Percentiles rank a stretch among this genome's conserved stretches.
Evolutionary conservation across 1,140 invertebrate species (phyloP).

Genomic region (Trichomalopsis sarcophagae): DNA sequence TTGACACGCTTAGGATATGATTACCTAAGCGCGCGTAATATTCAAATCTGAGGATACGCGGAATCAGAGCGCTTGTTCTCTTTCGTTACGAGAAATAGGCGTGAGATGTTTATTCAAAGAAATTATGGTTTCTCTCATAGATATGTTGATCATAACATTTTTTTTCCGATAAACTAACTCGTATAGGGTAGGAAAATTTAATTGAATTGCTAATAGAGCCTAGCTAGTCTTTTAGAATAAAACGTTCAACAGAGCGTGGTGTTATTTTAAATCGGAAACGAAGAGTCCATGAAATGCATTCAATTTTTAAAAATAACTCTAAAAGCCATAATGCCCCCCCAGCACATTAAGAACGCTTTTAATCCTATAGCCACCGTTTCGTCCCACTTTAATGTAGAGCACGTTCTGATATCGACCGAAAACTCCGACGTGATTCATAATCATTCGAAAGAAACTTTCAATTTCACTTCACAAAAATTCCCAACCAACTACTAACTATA

Average conservation of each 20-base stretch:
- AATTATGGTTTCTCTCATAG: not conserved
- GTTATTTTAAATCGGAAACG: not conserved
- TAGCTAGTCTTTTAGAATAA: not conserved
- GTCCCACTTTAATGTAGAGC: not conserved
- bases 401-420: no score
- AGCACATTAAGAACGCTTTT: not conserved
- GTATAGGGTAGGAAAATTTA: not conserved
- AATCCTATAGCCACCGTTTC: not conserved
- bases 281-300: no score
- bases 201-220: not conserved
- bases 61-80: not conserved
- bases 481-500: not conserved
- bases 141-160: not conserved
- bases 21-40: not conserved
- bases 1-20: slow-evolving; percentile 32
- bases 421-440: no score
- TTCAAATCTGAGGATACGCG: slow-evolving; percentile 9
- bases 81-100: not conserved
- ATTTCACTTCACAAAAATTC: not conserved
- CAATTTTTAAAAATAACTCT: no score
- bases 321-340: no score
- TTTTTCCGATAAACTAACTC: not conserved
- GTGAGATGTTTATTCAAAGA: slow-evolving; percentile 1
- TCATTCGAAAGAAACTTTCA: not conserved
- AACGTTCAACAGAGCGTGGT: not conserved